These are phyloP conservation scores for Charadrius vociferus DNA, from an alignment of 2,113 vertebrate species.

Conservation along the genomic window DNA sequence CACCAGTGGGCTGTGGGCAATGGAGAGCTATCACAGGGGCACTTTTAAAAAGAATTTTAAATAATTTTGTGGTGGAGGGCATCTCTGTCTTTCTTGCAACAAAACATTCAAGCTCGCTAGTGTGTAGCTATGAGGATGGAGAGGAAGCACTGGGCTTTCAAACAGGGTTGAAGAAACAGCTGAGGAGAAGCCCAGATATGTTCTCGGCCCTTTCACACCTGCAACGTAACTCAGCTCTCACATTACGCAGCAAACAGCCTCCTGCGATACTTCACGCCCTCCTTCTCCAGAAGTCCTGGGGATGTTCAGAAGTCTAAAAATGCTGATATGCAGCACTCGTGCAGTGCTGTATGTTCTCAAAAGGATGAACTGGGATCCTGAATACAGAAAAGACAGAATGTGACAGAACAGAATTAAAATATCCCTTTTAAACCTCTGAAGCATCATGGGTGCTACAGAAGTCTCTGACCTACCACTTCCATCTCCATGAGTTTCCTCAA, in stretches of 20 bases:
- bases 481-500: background rate
- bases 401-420: conserved; percentile 5
- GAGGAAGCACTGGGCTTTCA: background rate
- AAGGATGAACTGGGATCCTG: background rate
- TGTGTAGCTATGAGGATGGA: background rate
- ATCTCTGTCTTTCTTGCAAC: background rate
- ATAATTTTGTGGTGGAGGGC: background rate
- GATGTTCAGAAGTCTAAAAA: background rate
- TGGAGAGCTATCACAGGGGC: background rate
- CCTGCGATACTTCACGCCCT: background rate
- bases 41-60: background rate
- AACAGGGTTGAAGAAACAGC: background rate
- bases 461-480: background rate
- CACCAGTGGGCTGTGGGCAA: background rate
- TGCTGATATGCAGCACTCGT: background rate
- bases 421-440: background rate
- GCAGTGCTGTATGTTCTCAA: background rate
- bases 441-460: background rate
- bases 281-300: background rate
- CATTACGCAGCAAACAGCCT: background rate
- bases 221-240: background rate
- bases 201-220: background rate
- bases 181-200: background rate
- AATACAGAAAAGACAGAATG: background rate
- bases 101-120: background rate